Conservation (phyloP, 2,113 vertebrate species). For the Gorsachius goisagi region DNA sequence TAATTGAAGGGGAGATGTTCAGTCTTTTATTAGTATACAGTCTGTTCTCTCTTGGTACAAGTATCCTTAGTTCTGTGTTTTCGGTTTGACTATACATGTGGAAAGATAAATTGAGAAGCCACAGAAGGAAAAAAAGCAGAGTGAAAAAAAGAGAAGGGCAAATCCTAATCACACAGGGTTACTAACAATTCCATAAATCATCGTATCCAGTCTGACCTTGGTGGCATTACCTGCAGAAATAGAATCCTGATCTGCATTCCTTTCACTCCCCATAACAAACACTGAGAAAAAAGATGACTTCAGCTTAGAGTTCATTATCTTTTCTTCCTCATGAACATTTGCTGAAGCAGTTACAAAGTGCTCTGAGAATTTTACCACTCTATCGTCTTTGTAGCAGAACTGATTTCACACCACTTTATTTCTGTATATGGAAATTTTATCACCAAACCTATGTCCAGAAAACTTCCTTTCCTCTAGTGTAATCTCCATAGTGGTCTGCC, state of each 20-base stretch:
- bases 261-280: neutral
- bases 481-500: neutral
- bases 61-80: neutral
- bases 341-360: neutral
- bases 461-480: neutral
- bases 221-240: slow-evolving; percentile 25
- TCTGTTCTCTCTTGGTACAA: neutral
- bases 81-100: neutral
- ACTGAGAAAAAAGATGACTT: neutral
- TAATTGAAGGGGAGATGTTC: slow-evolving; percentile 13
- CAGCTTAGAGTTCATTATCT: slow-evolving; percentile 16
- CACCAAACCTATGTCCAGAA: neutral
- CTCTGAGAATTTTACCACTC: neutral
- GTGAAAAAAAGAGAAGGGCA: neutral
- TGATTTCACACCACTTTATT: neutral
- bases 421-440: neutral
- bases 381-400: neutral
- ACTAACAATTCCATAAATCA: slow-evolving; percentile 49
- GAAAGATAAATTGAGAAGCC: slow-evolving; percentile 1
- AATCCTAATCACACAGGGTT: neutral
- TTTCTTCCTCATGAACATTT: neutral
- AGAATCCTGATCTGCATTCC: slow-evolving; percentile 40
- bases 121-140: neutral
- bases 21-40: neutral
- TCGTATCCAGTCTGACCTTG: slow-evolving; percentile 7